phyloP scores from a whole-genome alignment of 2,113 vertebrate species.

The Bos javanicus region DNA sequence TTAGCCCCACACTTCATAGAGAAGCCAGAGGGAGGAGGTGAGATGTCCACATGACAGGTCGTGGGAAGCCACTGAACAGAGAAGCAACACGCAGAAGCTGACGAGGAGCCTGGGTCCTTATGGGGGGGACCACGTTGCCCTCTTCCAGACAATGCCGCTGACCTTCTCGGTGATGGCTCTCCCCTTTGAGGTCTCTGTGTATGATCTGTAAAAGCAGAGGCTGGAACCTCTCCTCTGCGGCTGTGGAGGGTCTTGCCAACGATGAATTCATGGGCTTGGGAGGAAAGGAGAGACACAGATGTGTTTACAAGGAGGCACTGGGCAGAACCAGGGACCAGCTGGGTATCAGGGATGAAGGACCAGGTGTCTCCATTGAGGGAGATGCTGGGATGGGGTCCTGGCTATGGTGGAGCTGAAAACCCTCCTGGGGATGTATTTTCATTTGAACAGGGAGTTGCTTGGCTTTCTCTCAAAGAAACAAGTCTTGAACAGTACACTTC shows the following conservation, averaged over 20 bases:
- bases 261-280: background rate
- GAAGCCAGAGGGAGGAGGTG: background rate
- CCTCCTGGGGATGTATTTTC: background rate
- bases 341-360: background rate
- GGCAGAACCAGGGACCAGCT: background rate
- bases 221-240: background rate
- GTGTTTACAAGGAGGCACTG: background rate
- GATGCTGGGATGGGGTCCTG: background rate
- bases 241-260: background rate
- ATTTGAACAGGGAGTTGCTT: background rate
- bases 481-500: background rate
- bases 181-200: background rate
- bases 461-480: background rate
- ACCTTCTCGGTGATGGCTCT: background rate
- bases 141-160: background rate
- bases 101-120: background rate
- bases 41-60: background rate
- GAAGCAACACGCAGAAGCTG: background rate
- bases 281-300: background rate
- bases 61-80: background rate
- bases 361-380: background rate
- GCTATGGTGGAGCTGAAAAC: rapidly evolving
- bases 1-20: background rate
- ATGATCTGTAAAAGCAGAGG: background rate
- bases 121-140: background rate